Percentiles rank a stretch among this genome's conserved stretches.
phyloP scores from a whole-genome alignment of 2,797 vertebrate species.

The Artibeus lituratus region DNA sequence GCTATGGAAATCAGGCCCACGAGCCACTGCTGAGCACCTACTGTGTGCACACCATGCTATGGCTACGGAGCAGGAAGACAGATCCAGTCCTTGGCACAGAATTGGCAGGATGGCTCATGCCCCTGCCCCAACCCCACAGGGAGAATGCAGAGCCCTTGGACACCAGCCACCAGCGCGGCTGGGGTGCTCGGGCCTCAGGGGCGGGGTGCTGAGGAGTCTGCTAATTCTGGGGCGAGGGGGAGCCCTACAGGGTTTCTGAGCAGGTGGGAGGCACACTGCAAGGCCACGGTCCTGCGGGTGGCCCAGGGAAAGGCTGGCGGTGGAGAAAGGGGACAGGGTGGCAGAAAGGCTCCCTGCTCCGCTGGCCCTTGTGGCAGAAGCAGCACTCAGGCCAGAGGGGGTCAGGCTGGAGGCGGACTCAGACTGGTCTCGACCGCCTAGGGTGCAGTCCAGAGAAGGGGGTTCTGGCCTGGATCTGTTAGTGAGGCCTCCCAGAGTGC shows the following conservation, averaged over 20 bases:
- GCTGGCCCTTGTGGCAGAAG: fast-evolving
- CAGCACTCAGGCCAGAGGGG: fast-evolving
- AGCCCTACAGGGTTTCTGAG: background rate
- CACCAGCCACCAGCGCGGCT: fast-evolving
- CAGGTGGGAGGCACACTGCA: background rate
- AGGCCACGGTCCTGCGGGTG: background rate
- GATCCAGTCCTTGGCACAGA: background rate
- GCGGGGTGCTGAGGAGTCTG: fast-evolving
- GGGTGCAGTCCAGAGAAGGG: fast-evolving
- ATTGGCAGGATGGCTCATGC: background rate
- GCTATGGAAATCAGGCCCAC: background rate
- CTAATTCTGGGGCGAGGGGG: background rate
- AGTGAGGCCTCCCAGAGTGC: background rate
- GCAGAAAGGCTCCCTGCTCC: fast-evolving
- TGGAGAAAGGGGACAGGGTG: background rate
- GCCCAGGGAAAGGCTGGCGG: background rate
- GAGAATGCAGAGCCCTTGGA: background rate
- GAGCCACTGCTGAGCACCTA: background rate
- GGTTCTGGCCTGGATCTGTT: fast-evolving
- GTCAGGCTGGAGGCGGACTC: background rate
- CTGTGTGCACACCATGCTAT: background rate
- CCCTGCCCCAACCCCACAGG: background rate
- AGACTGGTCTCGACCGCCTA: background rate
- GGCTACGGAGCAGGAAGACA: background rate
- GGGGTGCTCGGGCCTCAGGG: background rate